A percentile compares a stretch with the other conserved stretches of the same genome.
phyloP scores from a whole-genome alignment of 2,888 invertebrate genomes.

The Clepsis dumicolana region DNA sequence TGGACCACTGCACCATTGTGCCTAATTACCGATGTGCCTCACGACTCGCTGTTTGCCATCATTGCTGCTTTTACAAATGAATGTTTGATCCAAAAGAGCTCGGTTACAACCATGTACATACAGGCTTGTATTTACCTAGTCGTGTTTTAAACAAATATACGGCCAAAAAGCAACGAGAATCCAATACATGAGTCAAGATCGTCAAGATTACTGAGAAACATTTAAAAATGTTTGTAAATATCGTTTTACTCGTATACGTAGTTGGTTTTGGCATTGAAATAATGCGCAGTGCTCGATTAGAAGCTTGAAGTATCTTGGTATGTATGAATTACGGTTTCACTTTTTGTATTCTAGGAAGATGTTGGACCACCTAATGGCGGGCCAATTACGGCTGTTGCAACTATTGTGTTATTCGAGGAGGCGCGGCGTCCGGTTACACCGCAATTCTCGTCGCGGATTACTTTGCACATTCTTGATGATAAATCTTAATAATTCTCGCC shows the following conservation, averaged over 20 bases:
- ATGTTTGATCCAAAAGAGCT: slow-evolving; percentile 6
- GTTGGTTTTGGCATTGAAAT: slow-evolving; percentile 27
- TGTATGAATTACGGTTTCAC: slow-evolving; percentile 29
- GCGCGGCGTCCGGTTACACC: slow-evolving; percentile 44
- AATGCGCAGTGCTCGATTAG: slow-evolving; percentile 42
- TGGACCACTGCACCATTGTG: slow-evolving; percentile 60
- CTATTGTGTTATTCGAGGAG: slow-evolving; percentile 44
- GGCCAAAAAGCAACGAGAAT: background rate
- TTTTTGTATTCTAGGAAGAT: slow-evolving; percentile 55
- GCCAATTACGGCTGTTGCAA: slow-evolving; percentile 46
- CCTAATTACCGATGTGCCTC: slow-evolving; percentile 71
- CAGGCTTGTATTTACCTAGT: background rate
- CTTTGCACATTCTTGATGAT: slow-evolving; percentile 43
- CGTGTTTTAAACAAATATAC: background rate
- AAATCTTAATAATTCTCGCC: slow-evolving; percentile 37
- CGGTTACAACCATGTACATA: background rate
- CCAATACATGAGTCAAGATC: background rate
- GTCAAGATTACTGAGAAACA: background rate
- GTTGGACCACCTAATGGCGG: slow-evolving; percentile 59
- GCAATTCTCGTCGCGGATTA: slow-evolving; percentile 48
- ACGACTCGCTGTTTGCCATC: slow-evolving; percentile 12
- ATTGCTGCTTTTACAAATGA: slow-evolving; percentile 13
- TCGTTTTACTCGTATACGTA: background rate
- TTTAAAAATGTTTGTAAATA: background rate
- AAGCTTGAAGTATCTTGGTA: slow-evolving; percentile 37